Evolutionary conservation across 2,797 vertebrate genomes (phyloP).

Genomic region (Hirundo rustica): DNA sequence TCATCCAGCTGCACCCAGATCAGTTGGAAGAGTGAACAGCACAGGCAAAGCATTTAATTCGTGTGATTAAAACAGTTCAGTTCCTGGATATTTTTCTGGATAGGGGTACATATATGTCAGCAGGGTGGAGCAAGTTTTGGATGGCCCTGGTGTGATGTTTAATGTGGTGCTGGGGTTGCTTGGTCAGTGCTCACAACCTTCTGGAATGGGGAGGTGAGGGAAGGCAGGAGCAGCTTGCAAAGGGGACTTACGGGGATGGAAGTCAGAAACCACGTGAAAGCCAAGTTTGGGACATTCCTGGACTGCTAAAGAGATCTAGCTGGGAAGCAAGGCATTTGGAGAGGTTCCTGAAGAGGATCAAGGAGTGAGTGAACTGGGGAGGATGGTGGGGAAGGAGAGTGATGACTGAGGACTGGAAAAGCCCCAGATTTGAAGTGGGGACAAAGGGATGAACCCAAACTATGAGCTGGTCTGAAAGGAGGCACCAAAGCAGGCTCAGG

Average conservation of each 20-base stretch:
- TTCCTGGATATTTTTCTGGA: not conserved
- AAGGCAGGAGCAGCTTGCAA: not conserved
- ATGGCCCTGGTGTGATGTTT: not conserved
- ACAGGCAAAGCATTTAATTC: accelerated
- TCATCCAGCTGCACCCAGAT: not conserved
- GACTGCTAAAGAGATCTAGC: not conserved
- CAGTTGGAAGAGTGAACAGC: accelerated
- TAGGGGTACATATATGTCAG: not conserved
- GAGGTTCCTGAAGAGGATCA: not conserved
- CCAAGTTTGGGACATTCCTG: not conserved
- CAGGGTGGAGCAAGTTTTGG: not conserved
- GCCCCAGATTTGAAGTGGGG: not conserved
- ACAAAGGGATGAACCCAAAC: not conserved
- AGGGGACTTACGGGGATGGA: not conserved
- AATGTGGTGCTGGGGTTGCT: not conserved
- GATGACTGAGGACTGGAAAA: not conserved
- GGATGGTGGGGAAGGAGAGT: not conserved
- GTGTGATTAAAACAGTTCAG: not conserved
- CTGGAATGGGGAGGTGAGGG: not conserved
- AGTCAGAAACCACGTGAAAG: not conserved
- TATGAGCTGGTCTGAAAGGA: not conserved
- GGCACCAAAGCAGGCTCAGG: not conserved
- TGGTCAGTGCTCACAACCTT: accelerated
- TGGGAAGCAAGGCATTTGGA: not conserved
- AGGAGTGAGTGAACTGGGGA: not conserved